phyloP scores from a whole-genome alignment of 2,113 vertebrate genomes.

The Casuarius casuarius region DNA sequence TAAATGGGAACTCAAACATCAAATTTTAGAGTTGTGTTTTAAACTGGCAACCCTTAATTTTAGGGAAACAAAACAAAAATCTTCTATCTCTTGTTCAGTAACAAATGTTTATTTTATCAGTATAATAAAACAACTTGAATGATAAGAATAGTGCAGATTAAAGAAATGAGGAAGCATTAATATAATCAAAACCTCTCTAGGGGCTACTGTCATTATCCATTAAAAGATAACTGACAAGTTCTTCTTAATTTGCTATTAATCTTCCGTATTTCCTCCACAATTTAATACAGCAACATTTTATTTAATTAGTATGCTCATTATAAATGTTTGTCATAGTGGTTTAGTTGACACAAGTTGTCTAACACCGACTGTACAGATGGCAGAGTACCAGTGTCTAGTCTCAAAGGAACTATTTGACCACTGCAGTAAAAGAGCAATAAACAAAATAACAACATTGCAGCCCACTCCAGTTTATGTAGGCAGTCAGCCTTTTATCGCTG shows the following conservation, averaged over 20 bases:
- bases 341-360: conserved; percentile 77
- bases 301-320: conserved; percentile 81
- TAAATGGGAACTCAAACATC: background rate
- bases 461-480: conserved; percentile 87
- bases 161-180: conserved; percentile 13
- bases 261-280: conserved; percentile 55
- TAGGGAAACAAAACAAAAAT: background rate
- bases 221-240: conserved; percentile 61
- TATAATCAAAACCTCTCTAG: conserved; percentile 48
- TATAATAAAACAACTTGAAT: background rate
- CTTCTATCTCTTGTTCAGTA: background rate
- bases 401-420: conserved; percentile 88
- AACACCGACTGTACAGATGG: conserved; percentile 79
- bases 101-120: background rate
- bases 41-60: background rate
- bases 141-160: background rate
- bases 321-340: conserved; percentile 75
- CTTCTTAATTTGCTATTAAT: conserved; percentile 71
- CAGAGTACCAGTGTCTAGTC: conserved; percentile 76
- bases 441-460: conserved; percentile 86
- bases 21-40: background rate
- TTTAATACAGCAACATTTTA: conserved; percentile 63
- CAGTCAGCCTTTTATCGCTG: conserved; percentile 87
- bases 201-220: conserved; percentile 38
- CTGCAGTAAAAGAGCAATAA: conserved; percentile 89